phyloP scores from a whole-genome alignment of 2,888 invertebrate genomes.

The Phytoseiulus persimilis region DNA sequence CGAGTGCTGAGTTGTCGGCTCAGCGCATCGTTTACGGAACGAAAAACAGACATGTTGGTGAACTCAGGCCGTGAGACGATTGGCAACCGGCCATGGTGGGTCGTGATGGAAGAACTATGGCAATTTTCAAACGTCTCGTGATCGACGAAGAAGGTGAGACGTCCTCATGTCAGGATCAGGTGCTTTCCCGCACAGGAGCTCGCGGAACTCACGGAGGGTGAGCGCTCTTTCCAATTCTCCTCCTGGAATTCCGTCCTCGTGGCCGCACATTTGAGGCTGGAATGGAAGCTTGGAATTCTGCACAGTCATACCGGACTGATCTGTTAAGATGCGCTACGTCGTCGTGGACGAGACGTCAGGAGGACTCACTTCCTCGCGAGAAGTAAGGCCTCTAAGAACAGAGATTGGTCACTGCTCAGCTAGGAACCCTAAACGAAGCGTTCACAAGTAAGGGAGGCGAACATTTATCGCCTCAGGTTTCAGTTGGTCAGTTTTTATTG shows the following conservation, averaged over 20 bases:
- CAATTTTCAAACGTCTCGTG: background rate
- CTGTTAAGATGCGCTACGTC: background rate
- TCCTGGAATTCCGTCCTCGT: background rate
- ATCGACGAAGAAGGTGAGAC: conserved; percentile 21
- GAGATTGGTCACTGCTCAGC: background rate
- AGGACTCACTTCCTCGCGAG: background rate
- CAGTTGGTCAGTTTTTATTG: background rate
- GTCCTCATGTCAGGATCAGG: no score
- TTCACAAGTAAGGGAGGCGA: background rate
- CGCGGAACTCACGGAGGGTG: background rate
- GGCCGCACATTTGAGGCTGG: no score
- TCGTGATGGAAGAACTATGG: background rate
- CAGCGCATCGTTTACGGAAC: background rate
- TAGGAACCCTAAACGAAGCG: background rate
- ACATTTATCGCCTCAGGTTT: background rate
- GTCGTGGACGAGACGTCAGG: background rate
- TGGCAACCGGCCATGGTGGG: background rate
- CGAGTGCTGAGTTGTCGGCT: background rate
- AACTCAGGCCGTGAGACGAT: background rate
- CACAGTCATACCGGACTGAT: background rate
- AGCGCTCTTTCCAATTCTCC: background rate
- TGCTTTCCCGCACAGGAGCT: no score
- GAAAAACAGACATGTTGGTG: background rate
- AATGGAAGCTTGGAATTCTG: no score
- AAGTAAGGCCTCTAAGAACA: background rate